A percentile compares a stretch with the other conserved stretches of the same genome.
Conservation (phyloP, 2,888 invertebrate species). For the Gymnoscelis rufifasciata region DNA sequence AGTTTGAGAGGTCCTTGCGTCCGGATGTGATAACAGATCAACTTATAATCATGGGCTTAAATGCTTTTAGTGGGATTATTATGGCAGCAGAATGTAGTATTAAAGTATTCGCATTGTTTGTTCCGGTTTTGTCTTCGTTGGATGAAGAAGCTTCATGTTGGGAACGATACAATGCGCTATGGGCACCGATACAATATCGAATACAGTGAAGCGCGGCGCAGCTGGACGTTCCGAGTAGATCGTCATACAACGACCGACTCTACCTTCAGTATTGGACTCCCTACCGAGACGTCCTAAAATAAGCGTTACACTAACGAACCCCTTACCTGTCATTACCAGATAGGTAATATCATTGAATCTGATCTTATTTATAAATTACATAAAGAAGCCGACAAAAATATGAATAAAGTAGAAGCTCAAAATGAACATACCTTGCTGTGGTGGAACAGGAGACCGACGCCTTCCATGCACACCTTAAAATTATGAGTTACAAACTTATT, state of each 20-base stretch:
- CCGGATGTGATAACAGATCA: constrained; percentile 48
- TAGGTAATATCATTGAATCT: constrained; percentile 56
- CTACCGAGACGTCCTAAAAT: constrained; percentile 51
- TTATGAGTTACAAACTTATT: constrained; percentile 12
- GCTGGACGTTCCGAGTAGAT: constrained; percentile 41
- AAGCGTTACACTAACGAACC: constrained; percentile 66
- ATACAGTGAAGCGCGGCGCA: constrained; percentile 59
- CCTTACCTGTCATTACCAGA: constrained; percentile 65
- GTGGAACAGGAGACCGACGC: constrained; percentile 98
- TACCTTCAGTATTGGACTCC: constrained; percentile 33
- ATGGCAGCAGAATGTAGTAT: constrained; percentile 20
- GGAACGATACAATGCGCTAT: constrained; percentile 50
- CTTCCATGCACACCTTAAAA: constrained; percentile 96
- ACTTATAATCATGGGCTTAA: constrained; percentile 27
- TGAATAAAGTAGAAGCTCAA: constrained; percentile 36
- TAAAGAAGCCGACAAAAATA: constrained; percentile 68
- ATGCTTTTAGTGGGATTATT: constrained; percentile 14
- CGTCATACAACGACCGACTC: constrained; percentile 49
- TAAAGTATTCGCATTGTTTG: constrained; percentile 21
- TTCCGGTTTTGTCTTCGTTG: constrained; percentile 38
- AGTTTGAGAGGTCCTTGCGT: constrained; percentile 90
- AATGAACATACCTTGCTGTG: constrained; percentile 95
- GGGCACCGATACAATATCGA: constrained; percentile 65
- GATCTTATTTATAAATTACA: constrained; percentile 41
- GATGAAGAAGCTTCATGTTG: constrained; percentile 53